Conservation (phyloP, 2,113 vertebrate genomes). For the Pipra filicauda region DNA sequence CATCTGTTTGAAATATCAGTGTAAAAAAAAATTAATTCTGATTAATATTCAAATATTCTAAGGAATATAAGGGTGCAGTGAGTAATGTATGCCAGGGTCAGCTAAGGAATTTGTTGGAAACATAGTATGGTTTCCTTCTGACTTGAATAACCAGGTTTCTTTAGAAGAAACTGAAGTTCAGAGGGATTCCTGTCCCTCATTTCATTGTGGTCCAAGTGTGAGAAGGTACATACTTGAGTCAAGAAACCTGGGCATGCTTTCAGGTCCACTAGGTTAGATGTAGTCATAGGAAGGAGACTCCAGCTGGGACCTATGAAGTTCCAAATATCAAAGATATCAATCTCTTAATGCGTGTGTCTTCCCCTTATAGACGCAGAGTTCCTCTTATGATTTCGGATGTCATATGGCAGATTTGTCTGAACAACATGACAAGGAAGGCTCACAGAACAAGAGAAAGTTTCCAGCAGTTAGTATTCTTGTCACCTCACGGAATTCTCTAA, state of each 20-base stretch:
- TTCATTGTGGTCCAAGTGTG: background rate
- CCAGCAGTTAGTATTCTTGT: background rate
- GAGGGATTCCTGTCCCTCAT: background rate
- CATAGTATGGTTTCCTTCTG: background rate
- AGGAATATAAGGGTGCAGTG: background rate
- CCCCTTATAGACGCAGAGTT: background rate
- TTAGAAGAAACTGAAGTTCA: background rate
- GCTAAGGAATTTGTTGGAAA: background rate
- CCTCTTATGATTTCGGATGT: background rate
- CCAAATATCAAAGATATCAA: background rate
- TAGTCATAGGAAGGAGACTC: background rate
- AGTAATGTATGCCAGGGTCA: background rate
- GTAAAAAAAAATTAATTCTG: background rate
- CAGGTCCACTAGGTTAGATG: background rate
- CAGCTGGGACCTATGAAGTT: background rate
- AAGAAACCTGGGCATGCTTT: background rate
- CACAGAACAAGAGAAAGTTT: background rate
- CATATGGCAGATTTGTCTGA: background rate
- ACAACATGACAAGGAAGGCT: background rate
- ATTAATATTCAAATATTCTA: background rate
- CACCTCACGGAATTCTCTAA: background rate
- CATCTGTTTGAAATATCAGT: background rate
- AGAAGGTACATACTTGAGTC: background rate
- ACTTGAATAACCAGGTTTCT: background rate
- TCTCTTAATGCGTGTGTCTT: rapidly evolving